Conservation (phyloP, 2,113 vertebrate species). For the Centropristis striata region DNA sequence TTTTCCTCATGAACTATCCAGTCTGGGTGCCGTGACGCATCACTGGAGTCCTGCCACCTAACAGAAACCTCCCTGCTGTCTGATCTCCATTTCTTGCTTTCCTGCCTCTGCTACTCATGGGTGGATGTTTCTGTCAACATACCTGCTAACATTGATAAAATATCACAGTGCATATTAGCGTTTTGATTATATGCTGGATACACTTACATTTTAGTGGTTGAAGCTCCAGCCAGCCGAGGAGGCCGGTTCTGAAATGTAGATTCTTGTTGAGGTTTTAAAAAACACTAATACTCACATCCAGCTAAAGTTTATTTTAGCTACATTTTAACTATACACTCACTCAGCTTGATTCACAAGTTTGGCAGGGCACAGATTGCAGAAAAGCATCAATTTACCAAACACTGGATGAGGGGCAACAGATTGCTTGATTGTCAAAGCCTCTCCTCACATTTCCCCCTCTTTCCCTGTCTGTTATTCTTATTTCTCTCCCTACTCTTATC, state of each 20-base stretch:
- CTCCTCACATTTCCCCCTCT: slow-evolving; percentile 1
- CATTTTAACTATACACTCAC: slow-evolving; percentile 17
- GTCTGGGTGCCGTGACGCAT: slow-evolving; percentile 2
- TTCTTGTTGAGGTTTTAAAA: slow-evolving; percentile 3
- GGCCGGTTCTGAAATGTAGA: not conserved
- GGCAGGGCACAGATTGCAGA: slow-evolving; percentile 1
- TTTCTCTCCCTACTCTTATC: slow-evolving; percentile 36
- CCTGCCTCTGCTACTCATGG: not conserved
- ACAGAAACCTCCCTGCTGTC: slow-evolving; percentile 12
- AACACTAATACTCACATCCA: not conserved
- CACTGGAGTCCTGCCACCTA: not conserved
- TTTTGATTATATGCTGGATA: slow-evolving; percentile 26
- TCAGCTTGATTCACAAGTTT: slow-evolving; percentile 27
- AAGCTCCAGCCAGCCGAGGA: not conserved
- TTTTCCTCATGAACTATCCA: not conserved
- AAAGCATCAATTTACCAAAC: not conserved
- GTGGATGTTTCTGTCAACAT: slow-evolving; percentile 18
- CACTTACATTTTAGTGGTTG: not conserved
- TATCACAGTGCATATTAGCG: slow-evolving; percentile 18
- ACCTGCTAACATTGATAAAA: slow-evolving; percentile 33
- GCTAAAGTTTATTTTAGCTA: not conserved
- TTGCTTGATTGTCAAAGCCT: slow-evolving; percentile 35
- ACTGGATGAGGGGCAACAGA: slow-evolving; percentile 19
- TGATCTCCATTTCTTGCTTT: slow-evolving; percentile 19
- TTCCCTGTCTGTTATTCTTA: not conserved